phyloP scores from a whole-genome alignment of 2,797 vertebrate genomes.

The Eurystomus glaucurus region DNA sequence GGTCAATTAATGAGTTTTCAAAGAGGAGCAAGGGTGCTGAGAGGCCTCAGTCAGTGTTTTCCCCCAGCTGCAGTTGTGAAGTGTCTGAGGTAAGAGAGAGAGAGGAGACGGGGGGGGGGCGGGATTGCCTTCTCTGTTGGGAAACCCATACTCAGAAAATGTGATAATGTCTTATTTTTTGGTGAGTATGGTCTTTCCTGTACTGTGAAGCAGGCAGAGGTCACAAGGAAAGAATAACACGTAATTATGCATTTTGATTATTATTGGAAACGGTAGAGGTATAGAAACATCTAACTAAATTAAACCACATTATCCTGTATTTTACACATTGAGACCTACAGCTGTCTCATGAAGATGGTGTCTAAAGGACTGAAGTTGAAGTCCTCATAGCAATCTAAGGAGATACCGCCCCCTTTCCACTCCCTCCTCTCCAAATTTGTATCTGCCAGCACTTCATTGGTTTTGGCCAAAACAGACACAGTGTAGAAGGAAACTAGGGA shows the following conservation, averaged over 20 bases:
- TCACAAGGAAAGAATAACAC: neutral
- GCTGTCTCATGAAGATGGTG: neutral
- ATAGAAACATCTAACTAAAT: neutral
- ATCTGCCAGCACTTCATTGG: neutral
- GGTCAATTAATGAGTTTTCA: neutral
- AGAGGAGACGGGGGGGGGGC: neutral
- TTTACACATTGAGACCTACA: neutral
- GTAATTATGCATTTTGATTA: neutral
- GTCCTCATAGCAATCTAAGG: neutral
- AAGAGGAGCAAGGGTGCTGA: neutral
- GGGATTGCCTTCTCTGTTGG: neutral
- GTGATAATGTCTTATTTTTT: neutral
- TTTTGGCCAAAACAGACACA: neutral
- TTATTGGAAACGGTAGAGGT: neutral
- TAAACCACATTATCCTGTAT: accelerated
- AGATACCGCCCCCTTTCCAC: neutral
- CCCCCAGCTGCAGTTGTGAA: neutral
- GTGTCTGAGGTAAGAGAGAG: neutral
- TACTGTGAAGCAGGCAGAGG: neutral
- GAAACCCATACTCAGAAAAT: neutral
- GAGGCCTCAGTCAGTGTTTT: neutral
- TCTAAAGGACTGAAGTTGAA: neutral
- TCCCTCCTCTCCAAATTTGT: neutral
- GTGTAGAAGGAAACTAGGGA: neutral
- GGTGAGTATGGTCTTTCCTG: neutral